Percentiles rank a stretch among this genome's conserved stretches.
Conservation (phyloP, 2,888 invertebrate genomes). For the Labia minor region DNA sequence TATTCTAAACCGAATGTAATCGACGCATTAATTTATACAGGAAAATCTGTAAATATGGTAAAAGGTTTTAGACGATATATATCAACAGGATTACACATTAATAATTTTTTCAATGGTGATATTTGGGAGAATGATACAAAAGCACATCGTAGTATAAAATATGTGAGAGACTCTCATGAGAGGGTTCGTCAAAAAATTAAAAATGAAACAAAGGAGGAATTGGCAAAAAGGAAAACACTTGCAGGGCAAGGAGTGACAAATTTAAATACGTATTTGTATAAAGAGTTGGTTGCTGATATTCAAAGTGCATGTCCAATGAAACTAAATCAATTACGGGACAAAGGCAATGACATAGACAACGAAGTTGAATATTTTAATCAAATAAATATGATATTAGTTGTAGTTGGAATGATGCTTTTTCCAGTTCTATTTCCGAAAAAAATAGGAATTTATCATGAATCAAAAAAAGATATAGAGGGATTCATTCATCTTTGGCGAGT, state of each 20-base stretch:
- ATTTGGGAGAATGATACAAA: background rate
- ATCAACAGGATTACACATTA: slow-evolving; percentile 37
- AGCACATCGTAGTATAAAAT: background rate
- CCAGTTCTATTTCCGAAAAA: slow-evolving; percentile 37
- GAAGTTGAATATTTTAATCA: slow-evolving; percentile 37
- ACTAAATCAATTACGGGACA: background rate
- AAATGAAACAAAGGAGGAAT: background rate
- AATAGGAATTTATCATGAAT: slow-evolving; percentile 35
- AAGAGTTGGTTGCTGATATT: background rate
- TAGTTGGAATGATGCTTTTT: slow-evolving; percentile 42
- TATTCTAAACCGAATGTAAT: slow-evolving; percentile 37
- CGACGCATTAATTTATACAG: slow-evolving; percentile 39
- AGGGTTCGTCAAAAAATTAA: background rate
- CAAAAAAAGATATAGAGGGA: slow-evolving; percentile 39
- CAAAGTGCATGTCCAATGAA: background rate
- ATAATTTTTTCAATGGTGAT: slow-evolving; percentile 35
- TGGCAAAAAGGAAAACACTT: background rate
- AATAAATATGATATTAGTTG: slow-evolving; percentile 43
- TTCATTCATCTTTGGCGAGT: slow-evolving; percentile 44
- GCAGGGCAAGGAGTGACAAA: background rate
- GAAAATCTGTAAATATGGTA: slow-evolving; percentile 38
- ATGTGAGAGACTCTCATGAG: background rate
- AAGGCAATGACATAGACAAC: background rate
- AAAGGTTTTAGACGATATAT: slow-evolving; percentile 35
- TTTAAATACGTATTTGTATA: background rate